Percentiles rank a stretch among this genome's conserved stretches.
phyloP scores from a whole-genome alignment of 2,113 vertebrate genomes.

The Cryptotis parvus region DNA sequence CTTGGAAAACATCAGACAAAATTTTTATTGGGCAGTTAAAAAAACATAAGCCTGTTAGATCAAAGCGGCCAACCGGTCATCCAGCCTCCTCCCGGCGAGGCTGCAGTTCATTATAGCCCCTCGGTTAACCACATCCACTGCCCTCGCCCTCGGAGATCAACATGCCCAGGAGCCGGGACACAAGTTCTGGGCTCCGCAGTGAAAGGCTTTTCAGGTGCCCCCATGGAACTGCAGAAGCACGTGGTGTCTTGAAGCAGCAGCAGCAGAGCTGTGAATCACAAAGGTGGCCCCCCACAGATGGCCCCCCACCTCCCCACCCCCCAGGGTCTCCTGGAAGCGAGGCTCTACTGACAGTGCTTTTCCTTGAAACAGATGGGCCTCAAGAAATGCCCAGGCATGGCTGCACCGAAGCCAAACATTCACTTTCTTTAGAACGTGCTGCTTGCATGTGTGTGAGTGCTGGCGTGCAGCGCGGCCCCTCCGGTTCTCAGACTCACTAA shows the following conservation, averaged over 20 bases:
- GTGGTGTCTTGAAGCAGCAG: constrained; percentile 47
- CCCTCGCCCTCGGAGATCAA: background rate
- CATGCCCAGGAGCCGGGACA: constrained; percentile 60
- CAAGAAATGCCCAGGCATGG: constrained; percentile 19
- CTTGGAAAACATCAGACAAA: constrained; percentile 56
- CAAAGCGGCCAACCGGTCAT: constrained; percentile 70
- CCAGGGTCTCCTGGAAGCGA: background rate
- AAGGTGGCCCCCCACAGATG: background rate
- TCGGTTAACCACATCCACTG: constrained; percentile 7
- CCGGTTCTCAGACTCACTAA: constrained; percentile 82
- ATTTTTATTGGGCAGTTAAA: constrained; percentile 61
- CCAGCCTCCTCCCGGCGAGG: background rate
- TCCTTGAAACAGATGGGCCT: constrained; percentile 59
- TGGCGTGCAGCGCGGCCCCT: constrained; percentile 64
- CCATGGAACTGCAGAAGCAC: background rate
- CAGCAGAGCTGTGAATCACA: constrained; percentile 71
- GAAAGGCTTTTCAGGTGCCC: constrained; percentile 73
- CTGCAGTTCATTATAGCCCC: constrained; percentile 29
- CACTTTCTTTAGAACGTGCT: constrained; percentile 44
- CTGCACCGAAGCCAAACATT: background rate
- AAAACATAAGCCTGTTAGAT: constrained; percentile 59
- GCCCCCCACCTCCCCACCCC: background rate
- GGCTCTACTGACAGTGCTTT: constrained; percentile 45
- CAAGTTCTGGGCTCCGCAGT: constrained; percentile 26
- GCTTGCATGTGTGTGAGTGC: constrained; percentile 25